These are phyloP conservation scores for Perizoma affinitatum DNA, from an alignment of 2,888 invertebrate species.

Conservation along the genomic window DNA sequence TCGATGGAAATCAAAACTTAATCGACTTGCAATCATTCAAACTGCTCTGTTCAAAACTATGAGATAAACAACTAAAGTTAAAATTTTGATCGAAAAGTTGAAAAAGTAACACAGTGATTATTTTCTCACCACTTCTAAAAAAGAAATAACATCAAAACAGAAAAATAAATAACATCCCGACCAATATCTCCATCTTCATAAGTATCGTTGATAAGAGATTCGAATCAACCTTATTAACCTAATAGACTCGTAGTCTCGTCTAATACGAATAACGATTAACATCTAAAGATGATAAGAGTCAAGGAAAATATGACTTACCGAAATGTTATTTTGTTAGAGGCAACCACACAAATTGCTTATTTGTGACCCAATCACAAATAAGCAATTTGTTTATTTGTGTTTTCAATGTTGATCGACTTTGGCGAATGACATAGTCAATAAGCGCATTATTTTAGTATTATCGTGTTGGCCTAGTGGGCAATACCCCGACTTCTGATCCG, in stretches of 20 bases:
- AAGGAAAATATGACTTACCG: not conserved
- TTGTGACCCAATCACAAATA: not conserved
- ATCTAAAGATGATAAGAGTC: constrained; percentile 9
- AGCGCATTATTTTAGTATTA: too few species aligned
- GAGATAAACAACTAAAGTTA: too few species aligned
- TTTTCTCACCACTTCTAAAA: not conserved
- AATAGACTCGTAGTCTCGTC: constrained; percentile 26
- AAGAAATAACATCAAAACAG: constrained; percentile 15
- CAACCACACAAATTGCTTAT: too few species aligned
- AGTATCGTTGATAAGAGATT: constrained; percentile 40
- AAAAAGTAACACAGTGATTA: not conserved
- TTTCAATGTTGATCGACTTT: not conserved
- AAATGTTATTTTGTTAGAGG: not conserved
- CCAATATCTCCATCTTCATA: constrained; percentile 30
- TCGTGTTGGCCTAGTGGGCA: too few species aligned
- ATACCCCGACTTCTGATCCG: too few species aligned
- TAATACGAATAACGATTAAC: constrained; percentile 18
- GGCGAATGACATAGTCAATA: not conserved
- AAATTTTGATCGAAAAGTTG: too few species aligned
- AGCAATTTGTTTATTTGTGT: not conserved
- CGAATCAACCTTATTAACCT: constrained; percentile 37
- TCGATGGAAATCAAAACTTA: too few species aligned
- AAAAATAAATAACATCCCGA: constrained; percentile 26
- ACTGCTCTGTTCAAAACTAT: too few species aligned
- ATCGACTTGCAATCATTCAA: too few species aligned